These are phyloP conservation scores for Nixonia krombeini DNA, from an alignment of 1,140 invertebrate species.

Conservation along the genomic window DNA sequence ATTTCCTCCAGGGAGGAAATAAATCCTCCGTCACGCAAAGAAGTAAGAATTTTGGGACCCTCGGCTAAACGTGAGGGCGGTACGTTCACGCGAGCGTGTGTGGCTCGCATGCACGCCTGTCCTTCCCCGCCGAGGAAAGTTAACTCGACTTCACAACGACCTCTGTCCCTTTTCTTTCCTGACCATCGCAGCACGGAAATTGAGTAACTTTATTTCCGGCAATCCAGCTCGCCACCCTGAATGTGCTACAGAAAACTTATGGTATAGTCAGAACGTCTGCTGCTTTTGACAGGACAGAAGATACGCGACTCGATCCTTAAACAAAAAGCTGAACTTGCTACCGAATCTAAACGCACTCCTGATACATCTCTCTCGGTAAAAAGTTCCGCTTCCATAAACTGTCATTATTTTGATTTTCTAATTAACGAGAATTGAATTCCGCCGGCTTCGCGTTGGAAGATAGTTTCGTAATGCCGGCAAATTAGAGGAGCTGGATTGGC, in stretches of 20 bases:
- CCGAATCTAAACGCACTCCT: slow-evolving; percentile 28
- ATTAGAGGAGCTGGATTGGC: slow-evolving; percentile 12
- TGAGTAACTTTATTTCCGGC: slow-evolving; percentile 53
- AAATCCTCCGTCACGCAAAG: slow-evolving; percentile 21
- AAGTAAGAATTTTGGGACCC: slow-evolving; percentile 31
- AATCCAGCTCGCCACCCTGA: slow-evolving; percentile 30
- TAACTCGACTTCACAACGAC: slow-evolving; percentile 28
- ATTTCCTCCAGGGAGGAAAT: slow-evolving; percentile 18
- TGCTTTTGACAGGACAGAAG: slow-evolving; percentile 40
- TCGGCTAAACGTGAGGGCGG: too few relatives aligned
- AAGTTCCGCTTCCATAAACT: too few relatives aligned
- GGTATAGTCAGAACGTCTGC: slow-evolving; percentile 35
- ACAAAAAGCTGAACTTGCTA: slow-evolving; percentile 19
- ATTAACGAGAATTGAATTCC: too few relatives aligned
- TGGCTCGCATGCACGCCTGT: slow-evolving; percentile 19
- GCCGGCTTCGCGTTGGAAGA: too few relatives aligned
- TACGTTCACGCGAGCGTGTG: slow-evolving; percentile 1
- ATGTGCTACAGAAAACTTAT: slow-evolving; percentile 36
- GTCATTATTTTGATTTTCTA: too few relatives aligned
- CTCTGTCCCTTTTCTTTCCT: slow-evolving; percentile 41
- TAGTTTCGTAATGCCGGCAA: neutral
- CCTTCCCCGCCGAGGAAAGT: slow-evolving; percentile 33
- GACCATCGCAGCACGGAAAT: slow-evolving; percentile 45
- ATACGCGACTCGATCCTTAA: slow-evolving; percentile 30
- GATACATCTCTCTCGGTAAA: too few relatives aligned